Evolutionary conservation across 2,888 invertebrate species (phyloP).

Genomic region (Catocala nupta): DNA sequence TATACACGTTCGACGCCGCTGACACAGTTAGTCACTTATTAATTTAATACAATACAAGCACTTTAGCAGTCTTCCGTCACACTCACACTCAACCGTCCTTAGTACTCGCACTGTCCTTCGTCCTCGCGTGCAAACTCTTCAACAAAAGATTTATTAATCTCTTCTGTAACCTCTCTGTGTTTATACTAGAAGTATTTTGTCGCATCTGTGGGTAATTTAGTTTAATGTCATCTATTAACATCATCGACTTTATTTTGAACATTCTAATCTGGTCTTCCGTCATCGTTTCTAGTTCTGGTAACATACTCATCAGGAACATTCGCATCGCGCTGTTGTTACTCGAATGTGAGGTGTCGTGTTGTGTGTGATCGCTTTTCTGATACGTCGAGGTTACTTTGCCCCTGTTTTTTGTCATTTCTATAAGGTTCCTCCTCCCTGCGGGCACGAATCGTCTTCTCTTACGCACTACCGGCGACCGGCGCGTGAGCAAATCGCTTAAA

Average conservation of each 20-base stretch:
- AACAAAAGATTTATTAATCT: conserved; percentile 54
- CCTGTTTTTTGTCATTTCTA: conserved; percentile 14
- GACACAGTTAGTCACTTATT: too few species aligned
- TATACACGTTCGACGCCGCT: too few species aligned
- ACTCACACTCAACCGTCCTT: too few species aligned
- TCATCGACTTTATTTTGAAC: conserved; percentile 61
- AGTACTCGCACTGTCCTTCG: neutral
- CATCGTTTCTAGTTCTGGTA: conserved; percentile 62
- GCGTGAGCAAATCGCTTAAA: conserved; percentile 31
- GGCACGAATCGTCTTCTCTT: conserved; percentile 41
- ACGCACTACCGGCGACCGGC: conserved; percentile 16
- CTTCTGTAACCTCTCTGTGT: conserved; percentile 51
- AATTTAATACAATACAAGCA: too few species aligned
- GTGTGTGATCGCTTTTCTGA: conserved; percentile 15
- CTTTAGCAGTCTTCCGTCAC: neutral
- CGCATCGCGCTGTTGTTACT: conserved; percentile 33
- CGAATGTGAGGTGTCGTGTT: neutral
- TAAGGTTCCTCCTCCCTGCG: conserved; percentile 19
- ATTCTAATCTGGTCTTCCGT: conserved; percentile 54
- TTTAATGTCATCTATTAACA: conserved; percentile 56
- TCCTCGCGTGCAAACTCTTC: conserved; percentile 41
- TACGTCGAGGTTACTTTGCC: conserved; percentile 12
- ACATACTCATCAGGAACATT: conserved; percentile 56
- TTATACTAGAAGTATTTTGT: conserved; percentile 4
- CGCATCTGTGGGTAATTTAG: conserved; percentile 33